phyloP scores from a whole-genome alignment of 2,888 invertebrate species.

The Mythimna ferrago region DNA sequence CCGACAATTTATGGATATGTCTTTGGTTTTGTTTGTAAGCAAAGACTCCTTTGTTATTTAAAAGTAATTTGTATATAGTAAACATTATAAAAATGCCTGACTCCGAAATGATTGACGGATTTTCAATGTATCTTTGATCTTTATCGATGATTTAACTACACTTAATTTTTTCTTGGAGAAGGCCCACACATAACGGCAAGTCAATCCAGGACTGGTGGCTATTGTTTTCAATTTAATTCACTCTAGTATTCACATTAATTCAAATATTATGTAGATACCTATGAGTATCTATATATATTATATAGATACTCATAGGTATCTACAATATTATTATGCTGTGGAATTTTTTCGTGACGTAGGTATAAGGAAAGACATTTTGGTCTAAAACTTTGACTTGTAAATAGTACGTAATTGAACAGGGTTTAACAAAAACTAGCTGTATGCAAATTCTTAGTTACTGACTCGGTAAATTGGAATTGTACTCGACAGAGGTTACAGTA shows the following conservation, averaged over 20 bases:
- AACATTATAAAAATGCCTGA: not conserved
- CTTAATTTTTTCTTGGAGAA: not conserved
- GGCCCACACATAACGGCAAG: not conserved
- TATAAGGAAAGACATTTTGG: not conserved
- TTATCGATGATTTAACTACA: not conserved
- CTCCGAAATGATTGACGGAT: not conserved
- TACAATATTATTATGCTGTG: no score
- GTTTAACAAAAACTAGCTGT: not conserved
- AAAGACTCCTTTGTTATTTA: not conserved
- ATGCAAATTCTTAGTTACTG: not conserved
- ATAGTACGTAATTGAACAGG: not conserved
- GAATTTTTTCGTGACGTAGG: slow-evolving; percentile 1
- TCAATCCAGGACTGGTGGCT: no score
- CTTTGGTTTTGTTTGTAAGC: slow-evolving; percentile 1
- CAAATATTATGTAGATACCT: no score
- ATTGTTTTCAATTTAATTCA: no score
- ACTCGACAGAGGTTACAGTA: not conserved
- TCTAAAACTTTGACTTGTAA: not conserved
- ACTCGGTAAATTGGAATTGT: not conserved
- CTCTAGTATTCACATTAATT: no score
- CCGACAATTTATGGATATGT: slow-evolving; percentile 28
- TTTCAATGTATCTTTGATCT: not conserved
- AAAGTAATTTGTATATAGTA: not conserved
- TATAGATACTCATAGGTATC: no score
- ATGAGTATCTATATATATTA: no score